Percentiles rank a stretch among this genome's conserved stretches.
Conservation (phyloP, 35 echinoderm and acorn worm species). For the Lytechinus pictus region DNA sequence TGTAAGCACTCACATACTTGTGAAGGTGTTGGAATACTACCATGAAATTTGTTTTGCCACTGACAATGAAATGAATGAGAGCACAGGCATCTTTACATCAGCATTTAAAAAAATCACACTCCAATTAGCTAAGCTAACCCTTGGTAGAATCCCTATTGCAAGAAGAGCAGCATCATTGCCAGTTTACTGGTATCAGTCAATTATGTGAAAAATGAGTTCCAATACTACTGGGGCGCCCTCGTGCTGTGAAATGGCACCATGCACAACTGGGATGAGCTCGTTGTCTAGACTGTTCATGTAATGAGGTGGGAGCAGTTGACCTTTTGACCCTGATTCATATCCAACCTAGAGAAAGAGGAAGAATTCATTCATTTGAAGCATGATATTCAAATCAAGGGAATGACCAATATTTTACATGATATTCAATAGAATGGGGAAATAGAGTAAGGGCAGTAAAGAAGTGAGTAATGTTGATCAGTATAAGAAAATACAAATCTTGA, state of each 20-base stretch:
- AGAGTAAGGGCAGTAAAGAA: too few species aligned
- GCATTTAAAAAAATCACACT: not conserved
- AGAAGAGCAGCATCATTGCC: not conserved
- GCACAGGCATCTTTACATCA: too few species aligned
- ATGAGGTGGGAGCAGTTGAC: constrained; percentile 73
- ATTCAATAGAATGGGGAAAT: too few species aligned
- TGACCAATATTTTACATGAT: too few species aligned
- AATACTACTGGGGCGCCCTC: constrained; percentile 88
- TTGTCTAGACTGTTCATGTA: constrained; percentile 97
- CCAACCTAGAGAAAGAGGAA: constrained; percentile 71
- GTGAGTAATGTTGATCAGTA: too few species aligned
- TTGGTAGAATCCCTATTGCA: not conserved
- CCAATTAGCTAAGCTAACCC: not conserved
- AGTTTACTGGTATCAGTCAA: constrained; percentile 66
- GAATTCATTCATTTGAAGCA: too few species aligned
- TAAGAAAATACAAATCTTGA: too few species aligned
- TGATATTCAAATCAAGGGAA: too few species aligned
- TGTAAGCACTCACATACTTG: too few species aligned
- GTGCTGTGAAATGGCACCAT: constrained; percentile 90
- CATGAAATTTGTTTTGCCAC: too few species aligned
- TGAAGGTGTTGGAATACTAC: too few species aligned
- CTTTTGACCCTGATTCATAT: constrained; percentile 88
- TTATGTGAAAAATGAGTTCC: constrained; percentile 96
- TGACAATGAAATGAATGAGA: too few species aligned
- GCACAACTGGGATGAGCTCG: constrained; percentile 93